Conservation (phyloP, 2,113 vertebrate genomes). For the Indicator maculatus region DNA sequence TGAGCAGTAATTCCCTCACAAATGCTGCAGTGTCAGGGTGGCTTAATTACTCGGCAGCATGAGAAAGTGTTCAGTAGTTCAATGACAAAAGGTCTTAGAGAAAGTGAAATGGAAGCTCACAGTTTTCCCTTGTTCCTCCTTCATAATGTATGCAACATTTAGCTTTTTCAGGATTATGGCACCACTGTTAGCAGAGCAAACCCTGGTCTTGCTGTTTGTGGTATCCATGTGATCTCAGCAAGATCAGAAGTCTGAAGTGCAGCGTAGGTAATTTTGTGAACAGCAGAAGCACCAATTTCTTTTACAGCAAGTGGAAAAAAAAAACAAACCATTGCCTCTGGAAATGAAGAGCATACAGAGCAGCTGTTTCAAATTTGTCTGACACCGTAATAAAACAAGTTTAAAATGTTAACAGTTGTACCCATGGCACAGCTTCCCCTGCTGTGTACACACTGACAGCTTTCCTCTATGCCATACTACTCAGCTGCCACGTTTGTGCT, state of each 20-base stretch:
- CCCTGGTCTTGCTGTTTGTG: neutral
- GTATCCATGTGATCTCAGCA: constrained; percentile 6
- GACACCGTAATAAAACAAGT: constrained; percentile 46
- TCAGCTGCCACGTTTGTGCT: neutral
- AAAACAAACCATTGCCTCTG: constrained; percentile 3
- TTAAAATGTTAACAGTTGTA: constrained; percentile 61
- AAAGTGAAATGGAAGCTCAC: neutral
- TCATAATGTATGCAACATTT: neutral
- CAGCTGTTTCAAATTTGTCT: constrained; percentile 66
- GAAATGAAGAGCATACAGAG: constrained; percentile 50
- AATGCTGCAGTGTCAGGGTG: neutral
- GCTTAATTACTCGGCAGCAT: neutral
- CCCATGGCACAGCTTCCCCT: constrained; percentile 5
- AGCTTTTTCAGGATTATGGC: neutral
- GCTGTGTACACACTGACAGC: neutral
- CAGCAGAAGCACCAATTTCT: constrained; percentile 38
- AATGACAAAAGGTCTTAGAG: constrained; percentile 42
- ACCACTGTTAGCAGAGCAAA: neutral
- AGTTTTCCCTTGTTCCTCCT: neutral
- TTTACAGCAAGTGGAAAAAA: constrained; percentile 23
- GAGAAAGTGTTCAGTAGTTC: constrained; percentile 37
- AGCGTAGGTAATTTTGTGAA: constrained; percentile 26
- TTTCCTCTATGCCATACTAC: neutral
- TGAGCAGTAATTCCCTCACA: constrained; percentile 31
- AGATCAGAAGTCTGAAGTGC: constrained; percentile 5